A percentile compares a stretch with the other conserved stretches of the same genome.
phyloP scores from a whole-genome alignment of 1,140 invertebrate species.

The Semibalanus balanoides region DNA sequence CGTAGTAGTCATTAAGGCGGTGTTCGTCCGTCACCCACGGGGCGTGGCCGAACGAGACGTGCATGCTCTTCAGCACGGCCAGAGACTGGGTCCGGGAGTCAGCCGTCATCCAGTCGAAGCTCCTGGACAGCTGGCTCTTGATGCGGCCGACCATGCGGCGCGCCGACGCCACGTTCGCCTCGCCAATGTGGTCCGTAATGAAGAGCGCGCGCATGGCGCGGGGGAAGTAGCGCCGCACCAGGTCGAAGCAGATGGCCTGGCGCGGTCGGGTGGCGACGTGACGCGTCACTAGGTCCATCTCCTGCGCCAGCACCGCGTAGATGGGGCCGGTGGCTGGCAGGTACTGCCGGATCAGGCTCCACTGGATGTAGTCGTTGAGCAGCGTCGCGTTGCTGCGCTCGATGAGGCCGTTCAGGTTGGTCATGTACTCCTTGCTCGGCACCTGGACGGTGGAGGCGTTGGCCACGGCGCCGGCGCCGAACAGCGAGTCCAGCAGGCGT shows the following conservation, averaged over 20 bases:
- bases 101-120: background rate
- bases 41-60: background rate
- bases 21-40: background rate
- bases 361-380: background rate
- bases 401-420: background rate
- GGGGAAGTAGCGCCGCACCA: background rate
- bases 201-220: background rate
- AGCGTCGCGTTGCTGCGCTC: background rate
- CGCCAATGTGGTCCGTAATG: background rate
- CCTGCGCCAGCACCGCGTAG: background rate
- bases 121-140: background rate
- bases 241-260: background rate
- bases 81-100: background rate
- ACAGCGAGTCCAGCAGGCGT: background rate
- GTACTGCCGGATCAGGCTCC: background rate
- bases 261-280: background rate
- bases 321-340: background rate
- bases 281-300: background rate
- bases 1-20: background rate
- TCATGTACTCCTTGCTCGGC: background rate
- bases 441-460: background rate
- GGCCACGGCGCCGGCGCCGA: background rate
- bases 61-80: background rate
- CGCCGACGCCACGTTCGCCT: background rate
- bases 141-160: background rate